A percentile compares a stretch with the other conserved stretches of the same genome.
Evolutionary conservation across 1,140 invertebrate species (phyloP).

Genomic region (Acyrthosiphon pisum): DNA sequence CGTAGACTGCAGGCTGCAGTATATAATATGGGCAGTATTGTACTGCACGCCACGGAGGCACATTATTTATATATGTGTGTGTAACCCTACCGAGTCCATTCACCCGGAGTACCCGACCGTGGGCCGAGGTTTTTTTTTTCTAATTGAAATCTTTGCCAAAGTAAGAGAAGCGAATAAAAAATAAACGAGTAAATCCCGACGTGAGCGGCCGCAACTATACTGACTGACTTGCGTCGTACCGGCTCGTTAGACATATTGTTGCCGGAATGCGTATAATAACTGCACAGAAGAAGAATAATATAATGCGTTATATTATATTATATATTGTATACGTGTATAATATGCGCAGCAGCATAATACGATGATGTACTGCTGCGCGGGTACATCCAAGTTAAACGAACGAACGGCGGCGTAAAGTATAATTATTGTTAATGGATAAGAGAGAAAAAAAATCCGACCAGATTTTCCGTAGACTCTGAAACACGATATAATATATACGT

Average conservation of each 20-base stretch:
- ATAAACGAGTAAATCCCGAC: neutral
- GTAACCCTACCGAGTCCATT: constrained; percentile 4
- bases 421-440: neutral
- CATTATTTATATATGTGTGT: neutral
- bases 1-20: neutral
- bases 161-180: neutral
- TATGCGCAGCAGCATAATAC: neutral
- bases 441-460: neutral
- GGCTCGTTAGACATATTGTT: constrained; percentile 2
- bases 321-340: no score
- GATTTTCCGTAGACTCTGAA: neutral
- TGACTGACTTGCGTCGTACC: neutral
- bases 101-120: constrained; percentile 16
- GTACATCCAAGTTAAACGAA: neutral
- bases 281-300: neutral
- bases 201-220: neutral
- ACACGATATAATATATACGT: neutral
- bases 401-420: neutral
- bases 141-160: constrained; percentile 29
- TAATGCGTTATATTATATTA: neutral
- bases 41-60: neutral
- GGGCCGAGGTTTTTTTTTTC: neutral
- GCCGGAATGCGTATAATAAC: neutral
- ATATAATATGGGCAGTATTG: no score
- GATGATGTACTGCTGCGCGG: neutral